These are phyloP conservation scores for Megaceryle alcyon DNA, from an alignment of 2,797 vertebrate species.

Conservation along the genomic window DNA sequence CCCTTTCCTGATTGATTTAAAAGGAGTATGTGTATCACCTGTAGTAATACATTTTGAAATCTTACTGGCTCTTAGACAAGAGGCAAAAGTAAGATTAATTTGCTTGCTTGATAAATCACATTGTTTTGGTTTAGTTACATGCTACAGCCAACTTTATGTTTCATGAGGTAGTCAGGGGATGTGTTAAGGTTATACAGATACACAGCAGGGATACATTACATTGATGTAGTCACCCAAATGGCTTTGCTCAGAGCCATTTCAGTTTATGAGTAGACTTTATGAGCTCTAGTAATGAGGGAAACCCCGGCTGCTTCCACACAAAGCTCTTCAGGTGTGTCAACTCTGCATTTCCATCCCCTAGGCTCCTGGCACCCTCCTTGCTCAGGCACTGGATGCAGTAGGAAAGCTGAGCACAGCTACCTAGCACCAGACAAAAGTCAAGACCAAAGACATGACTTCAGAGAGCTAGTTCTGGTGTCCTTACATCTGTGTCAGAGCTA, in stretches of 20 bases:
- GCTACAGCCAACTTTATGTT: not conserved
- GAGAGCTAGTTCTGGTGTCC: not conserved
- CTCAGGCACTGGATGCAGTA: fast-evolving
- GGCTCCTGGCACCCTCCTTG: not conserved
- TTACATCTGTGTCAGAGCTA: not conserved
- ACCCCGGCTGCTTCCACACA: not conserved
- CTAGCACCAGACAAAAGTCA: not conserved
- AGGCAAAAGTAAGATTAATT: not conserved
- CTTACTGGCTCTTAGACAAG: not conserved
- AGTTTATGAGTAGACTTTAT: not conserved
- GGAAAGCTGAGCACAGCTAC: not conserved
- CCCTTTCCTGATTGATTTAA: not conserved
- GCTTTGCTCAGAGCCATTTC: not conserved
- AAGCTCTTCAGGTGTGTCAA: not conserved
- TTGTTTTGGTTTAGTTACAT: not conserved
- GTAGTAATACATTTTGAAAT: not conserved
- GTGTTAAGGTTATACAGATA: not conserved
- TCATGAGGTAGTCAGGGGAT: not conserved
- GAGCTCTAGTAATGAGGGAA: not conserved
- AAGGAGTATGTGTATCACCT: not conserved
- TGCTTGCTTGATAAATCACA: not conserved
- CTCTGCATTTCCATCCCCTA: not conserved
- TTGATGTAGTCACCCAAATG: not conserved
- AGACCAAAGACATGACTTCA: not conserved
- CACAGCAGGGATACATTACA: not conserved